Conservation (phyloP, 1,140 invertebrate genomes). For the Lineus longissimus region DNA sequence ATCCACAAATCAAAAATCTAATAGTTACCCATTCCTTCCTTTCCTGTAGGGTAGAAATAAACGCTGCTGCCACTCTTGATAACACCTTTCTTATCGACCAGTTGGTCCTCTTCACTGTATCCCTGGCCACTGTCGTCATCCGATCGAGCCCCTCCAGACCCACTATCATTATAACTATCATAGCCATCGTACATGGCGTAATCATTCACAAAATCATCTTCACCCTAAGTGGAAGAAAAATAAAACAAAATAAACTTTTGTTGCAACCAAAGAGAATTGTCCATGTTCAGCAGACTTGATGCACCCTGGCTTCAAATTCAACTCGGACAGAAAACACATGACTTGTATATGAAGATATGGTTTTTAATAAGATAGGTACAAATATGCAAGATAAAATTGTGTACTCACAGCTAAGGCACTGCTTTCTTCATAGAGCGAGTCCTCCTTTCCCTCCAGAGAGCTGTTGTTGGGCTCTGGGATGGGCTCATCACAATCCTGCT, state of each 20-base stretch:
- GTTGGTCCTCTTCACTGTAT: too few relatives aligned
- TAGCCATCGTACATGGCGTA: slow-evolving; percentile 40
- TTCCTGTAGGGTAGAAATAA: slow-evolving; percentile 15
- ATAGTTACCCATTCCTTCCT: slow-evolving; percentile 75
- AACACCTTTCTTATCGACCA: too few relatives aligned
- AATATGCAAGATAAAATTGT: too few relatives aligned
- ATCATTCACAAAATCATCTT: slow-evolving; percentile 32
- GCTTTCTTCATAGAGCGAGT: slow-evolving; percentile 33
- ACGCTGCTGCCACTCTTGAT: too few relatives aligned
- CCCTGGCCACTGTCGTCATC: slow-evolving; percentile 15
- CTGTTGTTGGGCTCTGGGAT: slow-evolving; percentile 14
- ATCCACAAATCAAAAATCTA: slow-evolving; percentile 10
- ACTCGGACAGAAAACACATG: too few relatives aligned
- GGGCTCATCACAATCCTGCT: slow-evolving; percentile 19
- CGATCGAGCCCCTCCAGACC: slow-evolving; percentile 36
- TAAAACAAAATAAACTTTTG: too few relatives aligned
- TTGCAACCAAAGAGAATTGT: too few relatives aligned
- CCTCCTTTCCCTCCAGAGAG: slow-evolving; percentile 23
- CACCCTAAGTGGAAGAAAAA: slow-evolving; percentile 23
- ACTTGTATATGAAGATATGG: too few relatives aligned
- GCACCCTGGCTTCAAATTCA: too few relatives aligned
- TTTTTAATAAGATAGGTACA: too few relatives aligned
- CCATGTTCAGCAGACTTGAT: too few relatives aligned
- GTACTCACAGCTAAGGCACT: slow-evolving; percentile 3
- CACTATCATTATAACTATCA: slow-evolving; percentile 52